Evolutionary conservation across 2,888 invertebrate genomes (phyloP).

Genomic region (Atrina japonica): DNA sequence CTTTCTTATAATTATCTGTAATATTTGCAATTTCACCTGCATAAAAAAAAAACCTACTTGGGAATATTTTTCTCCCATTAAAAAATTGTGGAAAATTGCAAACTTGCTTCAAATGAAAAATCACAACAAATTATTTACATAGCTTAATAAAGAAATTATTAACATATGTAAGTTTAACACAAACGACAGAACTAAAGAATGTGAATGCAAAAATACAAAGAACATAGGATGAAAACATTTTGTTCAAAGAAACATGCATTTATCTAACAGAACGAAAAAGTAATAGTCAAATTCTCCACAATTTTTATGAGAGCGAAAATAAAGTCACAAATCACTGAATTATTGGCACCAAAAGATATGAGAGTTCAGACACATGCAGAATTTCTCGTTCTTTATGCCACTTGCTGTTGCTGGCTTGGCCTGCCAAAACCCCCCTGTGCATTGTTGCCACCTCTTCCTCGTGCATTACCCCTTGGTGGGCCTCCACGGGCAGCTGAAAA

Average conservation of each 20-base stretch:
- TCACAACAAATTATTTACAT: too few relatives aligned
- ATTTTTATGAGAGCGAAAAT: slow-evolving; percentile 27
- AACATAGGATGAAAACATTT: slow-evolving; percentile 7
- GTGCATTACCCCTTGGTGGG: slow-evolving; percentile 24
- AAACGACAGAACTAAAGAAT: slow-evolving; percentile 5
- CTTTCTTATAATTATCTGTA: too few relatives aligned
- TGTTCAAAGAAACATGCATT: slow-evolving; percentile 13
- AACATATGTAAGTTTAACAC: slow-evolving; percentile 9
- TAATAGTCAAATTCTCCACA: slow-evolving; percentile 39
- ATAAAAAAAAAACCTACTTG: too few relatives aligned
- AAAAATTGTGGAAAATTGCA: too few relatives aligned
- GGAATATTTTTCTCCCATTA: too few relatives aligned
- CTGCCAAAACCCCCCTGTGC: slow-evolving; percentile 37
- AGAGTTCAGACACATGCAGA: slow-evolving; percentile 13
- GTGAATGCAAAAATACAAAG: not conserved
- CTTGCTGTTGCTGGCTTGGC: slow-evolving; percentile 27
- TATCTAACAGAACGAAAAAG: slow-evolving; percentile 6
- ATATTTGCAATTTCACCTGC: too few relatives aligned
- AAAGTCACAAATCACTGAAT: not conserved
- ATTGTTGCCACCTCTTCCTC: slow-evolving; percentile 38
- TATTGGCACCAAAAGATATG: not conserved
- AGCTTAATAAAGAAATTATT: too few relatives aligned
- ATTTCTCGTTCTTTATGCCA: slow-evolving; percentile 8
- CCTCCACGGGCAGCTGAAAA: slow-evolving; percentile 17
- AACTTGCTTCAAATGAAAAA: too few relatives aligned